These are phyloP conservation scores for Toxotes jaculatrix DNA, from an alignment of 2,113 vertebrate species.

Conservation along the genomic window DNA sequence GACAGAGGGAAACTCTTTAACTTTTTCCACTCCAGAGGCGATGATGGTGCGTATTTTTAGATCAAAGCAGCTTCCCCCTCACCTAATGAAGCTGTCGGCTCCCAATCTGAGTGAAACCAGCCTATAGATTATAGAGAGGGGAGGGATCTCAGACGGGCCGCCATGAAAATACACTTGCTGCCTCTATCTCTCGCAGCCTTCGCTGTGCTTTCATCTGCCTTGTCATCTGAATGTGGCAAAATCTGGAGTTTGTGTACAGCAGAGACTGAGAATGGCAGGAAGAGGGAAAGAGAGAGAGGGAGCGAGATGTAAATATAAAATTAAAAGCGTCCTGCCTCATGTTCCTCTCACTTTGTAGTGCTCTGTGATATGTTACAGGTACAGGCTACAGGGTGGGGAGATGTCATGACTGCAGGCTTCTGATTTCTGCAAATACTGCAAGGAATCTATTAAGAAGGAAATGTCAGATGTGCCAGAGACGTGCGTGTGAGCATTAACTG, in stretches of 20 bases:
- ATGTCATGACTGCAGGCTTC: constrained; percentile 43
- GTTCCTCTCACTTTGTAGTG: constrained; percentile 57
- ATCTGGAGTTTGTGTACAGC: constrained; percentile 25
- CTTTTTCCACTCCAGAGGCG: constrained; percentile 70
- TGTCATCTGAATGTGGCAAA: constrained; percentile 60
- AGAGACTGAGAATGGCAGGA: constrained; percentile 2
- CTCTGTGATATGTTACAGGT: constrained; percentile 47
- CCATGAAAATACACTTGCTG: constrained; percentile 44
- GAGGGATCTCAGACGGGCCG: constrained; percentile 43
- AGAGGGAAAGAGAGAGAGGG: background rate
- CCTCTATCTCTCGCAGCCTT: constrained; percentile 36
- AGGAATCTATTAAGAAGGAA: constrained; percentile 59
- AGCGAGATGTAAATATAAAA: constrained; percentile 46
- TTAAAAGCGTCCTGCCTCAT: constrained; percentile 39
- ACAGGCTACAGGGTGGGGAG: constrained; percentile 59
- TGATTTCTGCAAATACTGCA: constrained; percentile 44
- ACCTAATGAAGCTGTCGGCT: constrained; percentile 82
- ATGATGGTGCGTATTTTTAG: constrained; percentile 79
- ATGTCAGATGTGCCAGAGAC: constrained; percentile 42
- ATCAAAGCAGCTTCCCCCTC: constrained; percentile 75
- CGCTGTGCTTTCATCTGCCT: constrained; percentile 58
- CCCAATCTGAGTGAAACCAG: constrained; percentile 71
- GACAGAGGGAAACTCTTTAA: constrained; percentile 73
- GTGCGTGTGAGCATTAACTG: constrained; percentile 42
- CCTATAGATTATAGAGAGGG: constrained; percentile 69